Base-by-base conservation (phyloP, 2,888 invertebrate species). In the Gymnosoma rotundatum region DNA sequence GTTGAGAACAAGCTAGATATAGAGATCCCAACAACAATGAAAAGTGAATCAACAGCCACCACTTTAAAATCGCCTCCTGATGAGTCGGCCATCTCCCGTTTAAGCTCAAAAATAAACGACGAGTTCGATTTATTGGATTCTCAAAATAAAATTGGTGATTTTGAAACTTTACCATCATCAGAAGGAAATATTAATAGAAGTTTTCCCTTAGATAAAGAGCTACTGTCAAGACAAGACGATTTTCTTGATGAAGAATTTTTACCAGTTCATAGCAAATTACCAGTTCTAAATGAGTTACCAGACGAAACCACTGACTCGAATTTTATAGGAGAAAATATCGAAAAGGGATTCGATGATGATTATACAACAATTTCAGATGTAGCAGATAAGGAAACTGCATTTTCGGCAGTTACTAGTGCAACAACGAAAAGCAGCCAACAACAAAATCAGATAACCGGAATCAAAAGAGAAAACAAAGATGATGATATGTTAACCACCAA, bases 191-290 rank as follows among this genome's bases (percentile, higher is more conserved):
- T 42, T 0, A 36, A 61, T n/a, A 14, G 12, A n/a, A 48, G 9
- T 18, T 10, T n/a, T 14, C 21, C 32, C 6, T 18, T 48, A 63
- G 32, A 48, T 42, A 36, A 76, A 12, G 18, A 70, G 10, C 12
- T 42, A 48, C n/a, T 56, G 5, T 21, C 48, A 21, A 60, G 21
- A 10, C 20, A 14, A 14, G 54, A n/a, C 16, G 74, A 80, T 52
- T 72, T 72, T 12, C 50, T 18, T 20, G 60, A 58, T 7, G 82
- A 79, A 73, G 64, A 72, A 58, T 60, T 79, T n/a, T 14, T 72
- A 58, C 72, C 72, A 48, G 78, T 72, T 18, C 48, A 50, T 48
- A 56, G 70, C 18, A 56, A 18, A 56, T 16, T 12, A 12, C 42
- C 14, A 1, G 14, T 8, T n/a, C 1, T 21, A 18, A 42, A 58